Evolutionary conservation across 2,113 vertebrate species (phyloP).

Genomic region (Istiophorus platypterus): DNA sequence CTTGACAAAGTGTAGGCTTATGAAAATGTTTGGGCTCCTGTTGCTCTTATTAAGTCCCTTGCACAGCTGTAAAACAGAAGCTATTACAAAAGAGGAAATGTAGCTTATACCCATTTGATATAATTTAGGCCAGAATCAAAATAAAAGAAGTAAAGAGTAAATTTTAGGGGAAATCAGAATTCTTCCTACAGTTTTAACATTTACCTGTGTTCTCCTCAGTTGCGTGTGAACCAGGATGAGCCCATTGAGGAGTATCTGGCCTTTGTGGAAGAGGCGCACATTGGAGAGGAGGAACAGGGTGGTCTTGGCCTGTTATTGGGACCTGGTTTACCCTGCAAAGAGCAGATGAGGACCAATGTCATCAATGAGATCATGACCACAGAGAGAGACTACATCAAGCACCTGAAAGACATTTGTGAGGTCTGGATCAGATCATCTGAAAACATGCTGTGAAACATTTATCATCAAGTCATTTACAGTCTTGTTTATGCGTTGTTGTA

Average conservation of each 20-base stretch:
- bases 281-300: slow-evolving; percentile 77
- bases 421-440: slow-evolving; percentile 76
- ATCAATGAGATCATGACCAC: slow-evolving; percentile 98
- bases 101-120: background rate
- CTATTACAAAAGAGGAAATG: background rate
- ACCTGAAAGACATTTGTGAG: slow-evolving; percentile 98
- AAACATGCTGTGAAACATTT: background rate
- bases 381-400: slow-evolving; percentile 97
- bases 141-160: background rate
- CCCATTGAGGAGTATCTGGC: slow-evolving; percentile 89
- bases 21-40: background rate
- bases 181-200: background rate
- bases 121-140: no score
- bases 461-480: background rate
- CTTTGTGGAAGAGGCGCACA: slow-evolving; percentile 83
- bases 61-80: no score
- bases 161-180: background rate
- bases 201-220: slow-evolving; percentile 74
- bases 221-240: slow-evolving; percentile 98
- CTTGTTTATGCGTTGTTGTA: background rate
- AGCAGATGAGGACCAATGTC: slow-evolving; percentile 97
- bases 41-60: background rate
- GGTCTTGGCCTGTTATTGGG: slow-evolving; percentile 79
- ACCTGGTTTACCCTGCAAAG: slow-evolving; percentile 90
- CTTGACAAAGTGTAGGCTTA: no score